Conservation (phyloP, 2,113 vertebrate genomes). For the Mobula birostris region DNA sequence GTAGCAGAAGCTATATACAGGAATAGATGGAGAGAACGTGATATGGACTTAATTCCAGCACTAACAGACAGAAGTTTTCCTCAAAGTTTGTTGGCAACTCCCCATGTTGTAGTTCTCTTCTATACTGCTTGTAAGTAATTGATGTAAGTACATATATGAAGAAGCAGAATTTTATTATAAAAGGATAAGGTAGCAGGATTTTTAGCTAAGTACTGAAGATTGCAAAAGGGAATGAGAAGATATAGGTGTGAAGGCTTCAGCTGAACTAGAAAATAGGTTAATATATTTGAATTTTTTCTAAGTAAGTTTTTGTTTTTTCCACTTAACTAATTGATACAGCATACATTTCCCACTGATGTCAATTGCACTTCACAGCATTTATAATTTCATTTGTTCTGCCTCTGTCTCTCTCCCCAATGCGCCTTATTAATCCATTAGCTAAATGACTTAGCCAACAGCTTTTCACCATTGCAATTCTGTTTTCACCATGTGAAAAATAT, state of each 20-base stretch:
- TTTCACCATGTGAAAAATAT: too few species aligned
- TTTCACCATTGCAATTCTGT: too few species aligned
- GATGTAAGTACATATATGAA: not conserved
- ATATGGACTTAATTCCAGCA: constrained; percentile 58
- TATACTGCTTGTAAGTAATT: constrained; percentile 79
- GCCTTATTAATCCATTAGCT: too few species aligned
- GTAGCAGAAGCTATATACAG: constrained; percentile 69
- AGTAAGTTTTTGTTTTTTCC: not conserved
- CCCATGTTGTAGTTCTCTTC: constrained; percentile 69
- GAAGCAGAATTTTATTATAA: not conserved
- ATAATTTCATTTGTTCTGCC: too few species aligned
- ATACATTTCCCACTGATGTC: too few species aligned
- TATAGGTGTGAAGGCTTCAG: not conserved
- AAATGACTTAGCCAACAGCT: too few species aligned
- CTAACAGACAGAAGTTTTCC: constrained; percentile 72
- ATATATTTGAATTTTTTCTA: not conserved
- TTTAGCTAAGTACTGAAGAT: not conserved
- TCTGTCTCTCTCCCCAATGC: too few species aligned
- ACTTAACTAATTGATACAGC: too few species aligned
- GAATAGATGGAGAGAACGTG: constrained; percentile 57
- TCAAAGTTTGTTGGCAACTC: constrained; percentile 47
- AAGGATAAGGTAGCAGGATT: not conserved
- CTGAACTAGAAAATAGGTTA: not conserved
- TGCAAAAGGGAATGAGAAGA: not conserved
- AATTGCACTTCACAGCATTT: too few species aligned